Evolutionary conservation across 2,888 invertebrate genomes (phyloP).

Genomic region (Lithosia quadra): DNA sequence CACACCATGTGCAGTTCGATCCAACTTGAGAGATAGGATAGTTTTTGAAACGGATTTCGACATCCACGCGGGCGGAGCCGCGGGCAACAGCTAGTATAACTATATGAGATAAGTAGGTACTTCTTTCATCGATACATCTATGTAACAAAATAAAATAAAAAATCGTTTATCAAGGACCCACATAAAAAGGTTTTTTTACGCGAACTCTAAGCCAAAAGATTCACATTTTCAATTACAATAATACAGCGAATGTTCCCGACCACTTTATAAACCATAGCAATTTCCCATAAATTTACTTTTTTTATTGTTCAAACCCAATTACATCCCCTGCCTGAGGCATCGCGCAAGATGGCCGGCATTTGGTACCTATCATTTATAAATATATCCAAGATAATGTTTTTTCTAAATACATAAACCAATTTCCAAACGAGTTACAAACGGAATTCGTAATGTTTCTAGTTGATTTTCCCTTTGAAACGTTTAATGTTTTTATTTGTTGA

Average conservation of each 20-base stretch:
- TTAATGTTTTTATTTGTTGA: constrained; percentile 26
- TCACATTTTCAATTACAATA: background rate
- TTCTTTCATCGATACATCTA: too few species aligned
- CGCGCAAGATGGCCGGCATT: background rate
- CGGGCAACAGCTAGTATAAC: too few species aligned
- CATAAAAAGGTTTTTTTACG: background rate
- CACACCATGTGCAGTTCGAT: too few species aligned
- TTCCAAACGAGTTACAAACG: constrained; percentile 5
- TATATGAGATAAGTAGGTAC: too few species aligned
- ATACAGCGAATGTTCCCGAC: background rate
- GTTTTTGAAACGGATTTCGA: too few species aligned
- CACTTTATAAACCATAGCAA: background rate
- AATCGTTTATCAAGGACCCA: too few species aligned
- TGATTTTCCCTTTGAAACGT: constrained; percentile 22
- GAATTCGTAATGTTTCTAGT: background rate
- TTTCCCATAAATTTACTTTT: background rate
- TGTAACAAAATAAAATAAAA: too few species aligned
- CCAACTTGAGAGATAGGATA: too few species aligned
- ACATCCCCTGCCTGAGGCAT: background rate
- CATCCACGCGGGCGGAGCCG: too few species aligned
- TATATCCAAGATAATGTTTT: background rate
- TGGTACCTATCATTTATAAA: background rate
- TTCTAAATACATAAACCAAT: constrained; percentile 8
- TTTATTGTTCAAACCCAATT: constrained; percentile 4
- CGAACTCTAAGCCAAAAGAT: background rate